These are phyloP conservation scores for Catagonus wagneri DNA, from an alignment of 2,113 vertebrate genomes.

Conservation along the genomic window DNA sequence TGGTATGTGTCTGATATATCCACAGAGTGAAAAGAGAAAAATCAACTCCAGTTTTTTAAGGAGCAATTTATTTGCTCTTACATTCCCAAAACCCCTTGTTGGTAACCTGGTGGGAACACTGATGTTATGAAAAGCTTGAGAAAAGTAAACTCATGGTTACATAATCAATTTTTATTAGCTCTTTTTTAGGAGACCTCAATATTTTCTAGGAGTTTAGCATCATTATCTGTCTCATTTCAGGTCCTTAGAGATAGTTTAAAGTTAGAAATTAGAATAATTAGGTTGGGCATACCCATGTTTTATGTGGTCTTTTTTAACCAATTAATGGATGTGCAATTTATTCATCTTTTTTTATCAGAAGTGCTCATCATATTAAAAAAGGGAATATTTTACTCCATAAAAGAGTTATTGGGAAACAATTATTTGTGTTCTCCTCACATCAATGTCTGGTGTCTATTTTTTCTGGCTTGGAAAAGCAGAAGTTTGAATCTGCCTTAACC, in stretches of 20 bases:
- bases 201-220: neutral
- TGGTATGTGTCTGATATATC: neutral
- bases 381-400: neutral
- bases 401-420: neutral
- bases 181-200: neutral
- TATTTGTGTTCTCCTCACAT: neutral
- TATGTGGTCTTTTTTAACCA: neutral
- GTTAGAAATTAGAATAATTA: neutral
- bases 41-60: neutral
- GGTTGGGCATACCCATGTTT: neutral
- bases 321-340: neutral
- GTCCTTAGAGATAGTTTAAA: neutral
- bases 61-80: neutral
- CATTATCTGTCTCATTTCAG: neutral
- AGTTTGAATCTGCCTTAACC: neutral
- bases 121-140: neutral
- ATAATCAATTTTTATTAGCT: neutral
- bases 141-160: neutral
- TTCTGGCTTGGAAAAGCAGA: neutral
- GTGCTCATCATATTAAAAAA: neutral
- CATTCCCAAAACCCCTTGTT: neutral
- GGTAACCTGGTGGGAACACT: neutral
- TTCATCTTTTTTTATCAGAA: slow-evolving; percentile 22
- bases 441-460: neutral
- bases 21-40: neutral